Percentiles rank a stretch among this genome's conserved stretches.
Evolutionary conservation across 1,140 invertebrate genomes (phyloP).

Genomic region (Sminthurinus signatus): DNA sequence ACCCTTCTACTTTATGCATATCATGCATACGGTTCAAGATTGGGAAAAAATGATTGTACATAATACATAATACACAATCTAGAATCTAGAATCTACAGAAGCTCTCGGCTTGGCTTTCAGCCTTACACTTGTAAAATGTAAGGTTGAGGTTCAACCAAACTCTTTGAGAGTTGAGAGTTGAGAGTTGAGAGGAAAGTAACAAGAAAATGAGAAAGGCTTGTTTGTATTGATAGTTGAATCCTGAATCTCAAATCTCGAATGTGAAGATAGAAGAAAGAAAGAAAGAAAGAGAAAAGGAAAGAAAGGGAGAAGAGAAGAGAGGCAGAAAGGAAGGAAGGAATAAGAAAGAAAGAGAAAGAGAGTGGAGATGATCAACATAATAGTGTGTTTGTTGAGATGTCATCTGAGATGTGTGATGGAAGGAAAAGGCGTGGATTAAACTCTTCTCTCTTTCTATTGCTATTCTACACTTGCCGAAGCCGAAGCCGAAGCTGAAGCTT

Average conservation of each 20-base stretch:
- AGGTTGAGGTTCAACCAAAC: too few relatives aligned
- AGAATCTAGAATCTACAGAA: too few relatives aligned
- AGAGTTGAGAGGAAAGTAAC: neutral
- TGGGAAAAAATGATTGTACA: too few relatives aligned
- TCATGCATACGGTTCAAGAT: too few relatives aligned
- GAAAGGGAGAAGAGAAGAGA: neutral
- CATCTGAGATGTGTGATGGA: constrained; percentile 15
- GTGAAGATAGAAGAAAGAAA: neutral
- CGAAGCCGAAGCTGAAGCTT: too few relatives aligned
- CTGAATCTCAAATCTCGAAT: neutral
- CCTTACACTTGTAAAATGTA: too few relatives aligned
- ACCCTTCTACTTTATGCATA: too few relatives aligned
- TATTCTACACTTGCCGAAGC: neutral
- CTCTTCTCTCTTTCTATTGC: constrained; percentile 2
- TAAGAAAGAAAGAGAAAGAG: constrained; percentile 8
- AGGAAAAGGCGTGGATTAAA: constrained; percentile 13
- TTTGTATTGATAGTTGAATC: constrained; percentile 7
- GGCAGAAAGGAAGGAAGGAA: neutral
- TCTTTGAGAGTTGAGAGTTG: too few relatives aligned
- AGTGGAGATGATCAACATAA: constrained; percentile 9
- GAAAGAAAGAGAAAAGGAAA: constrained; percentile 4
- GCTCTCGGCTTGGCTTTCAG: too few relatives aligned
- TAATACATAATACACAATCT: too few relatives aligned
- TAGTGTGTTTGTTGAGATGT: constrained; percentile 14
- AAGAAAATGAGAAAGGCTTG: constrained; percentile 7